Base-by-base conservation (phyloP, 2,888 invertebrate genomes). In the Mallateleia sp. region DNA sequence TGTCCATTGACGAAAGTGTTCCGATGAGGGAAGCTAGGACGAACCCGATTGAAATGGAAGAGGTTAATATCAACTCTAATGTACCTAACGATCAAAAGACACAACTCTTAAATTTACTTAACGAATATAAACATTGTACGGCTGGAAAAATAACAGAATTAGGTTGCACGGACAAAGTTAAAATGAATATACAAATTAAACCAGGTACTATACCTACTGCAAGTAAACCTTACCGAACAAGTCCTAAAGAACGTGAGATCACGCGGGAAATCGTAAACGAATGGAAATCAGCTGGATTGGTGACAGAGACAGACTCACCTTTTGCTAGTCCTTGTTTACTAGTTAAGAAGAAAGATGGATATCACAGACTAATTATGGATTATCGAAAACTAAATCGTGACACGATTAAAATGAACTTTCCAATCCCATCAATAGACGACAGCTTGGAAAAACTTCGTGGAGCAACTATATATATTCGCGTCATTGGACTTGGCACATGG, bases 321-420 rank as follows among this genome's bases (percentile, higher is more conserved):
- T 89, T 90, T 69, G 89, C 89, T 0, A 87, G 84, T 45, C 90
- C 90, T n/a, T 87, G 83, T 28, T 34, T 90, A 11, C 14, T 38
- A 2, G 38, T 38, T 14, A 38, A 38, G 14, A 38, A 38, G 14
- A 38, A 38, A 14, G 38, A 38, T 38, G 38, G 38, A 11, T 11
- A 9, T 32, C 32, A 32, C 8, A 32, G 32, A 32, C 32, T 32
- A 8, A 8, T 32, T 6, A 8, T 32, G 6, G 32, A 32, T 32
- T 32, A 32, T 8, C 4, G 32, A 32, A 4, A 8, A 32, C 32
- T 32, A 4, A 32, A 32, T 32, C 32, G 32, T 32, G 32, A 32
- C 8, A 32, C 32, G 8, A 8, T 32, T 32, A 4, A 8, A 32
- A 32, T 32, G 8, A 32, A 32, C 8, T 32, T 32, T 32, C 32